Conservation (phyloP, 2,888 invertebrate genomes). For the Panzeria rudis region DNA sequence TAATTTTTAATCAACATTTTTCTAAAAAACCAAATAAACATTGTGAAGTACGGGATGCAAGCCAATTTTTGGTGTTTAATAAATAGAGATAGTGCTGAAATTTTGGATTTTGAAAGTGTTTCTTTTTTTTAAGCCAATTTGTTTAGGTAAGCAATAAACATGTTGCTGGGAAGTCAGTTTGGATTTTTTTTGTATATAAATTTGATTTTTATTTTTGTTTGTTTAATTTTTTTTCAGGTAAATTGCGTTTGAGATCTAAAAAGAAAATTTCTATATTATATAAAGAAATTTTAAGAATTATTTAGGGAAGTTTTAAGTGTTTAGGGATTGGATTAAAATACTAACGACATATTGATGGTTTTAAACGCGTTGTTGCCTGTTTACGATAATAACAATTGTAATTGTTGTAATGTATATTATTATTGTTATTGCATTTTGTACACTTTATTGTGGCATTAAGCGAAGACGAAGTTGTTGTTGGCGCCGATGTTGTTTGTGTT, state of each 20-base stretch:
- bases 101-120: background rate
- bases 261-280: background rate
- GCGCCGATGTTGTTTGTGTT: constrained; percentile 75
- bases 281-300: background rate
- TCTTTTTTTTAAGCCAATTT: constrained; percentile 42
- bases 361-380: constrained; percentile 83
- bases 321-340: constrained; percentile 75
- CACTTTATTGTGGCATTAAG: constrained; percentile 76
- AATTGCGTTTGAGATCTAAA: constrained; percentile 70
- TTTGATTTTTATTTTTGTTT: background rate
- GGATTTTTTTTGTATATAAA: constrained; percentile 40
- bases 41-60: constrained; percentile 22
- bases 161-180: constrained; percentile 33
- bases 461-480: constrained; percentile 77
- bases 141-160: constrained; percentile 22
- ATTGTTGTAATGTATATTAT: constrained; percentile 82
- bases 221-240: constrained; percentile 67
- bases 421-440: constrained; percentile 82
- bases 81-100: constrained; percentile 6
- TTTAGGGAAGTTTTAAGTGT: background rate
- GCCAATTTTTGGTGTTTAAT: constrained; percentile 43
- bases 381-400: constrained; percentile 83
- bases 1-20: constrained; percentile 45
- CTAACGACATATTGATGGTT: constrained; percentile 83
- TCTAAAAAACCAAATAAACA: constrained; percentile 20